Conservation (phyloP, 1,140 invertebrate species). For the Drosophila orena region DNA sequence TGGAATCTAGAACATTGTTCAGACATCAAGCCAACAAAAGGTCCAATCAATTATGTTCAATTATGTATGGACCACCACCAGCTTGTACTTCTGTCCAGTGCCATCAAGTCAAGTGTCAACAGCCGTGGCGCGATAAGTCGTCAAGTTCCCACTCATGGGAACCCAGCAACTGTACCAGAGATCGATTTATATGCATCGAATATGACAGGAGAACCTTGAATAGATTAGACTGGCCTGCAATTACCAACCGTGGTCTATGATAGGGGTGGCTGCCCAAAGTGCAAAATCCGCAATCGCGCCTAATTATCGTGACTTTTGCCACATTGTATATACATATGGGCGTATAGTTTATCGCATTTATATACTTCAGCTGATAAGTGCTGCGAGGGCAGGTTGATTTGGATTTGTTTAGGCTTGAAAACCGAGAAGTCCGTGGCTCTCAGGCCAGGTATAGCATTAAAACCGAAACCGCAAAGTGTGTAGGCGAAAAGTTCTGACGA, state of each 20-base stretch:
- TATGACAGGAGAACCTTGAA: slow-evolving; percentile 40
- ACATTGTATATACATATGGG: neutral
- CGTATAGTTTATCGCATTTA: slow-evolving; percentile 60
- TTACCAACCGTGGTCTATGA: slow-evolving; percentile 33
- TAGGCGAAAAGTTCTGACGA: slow-evolving; percentile 18
- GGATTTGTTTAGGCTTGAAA: slow-evolving; percentile 39
- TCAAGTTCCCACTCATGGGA: slow-evolving; percentile 62
- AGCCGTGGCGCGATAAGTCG: slow-evolving; percentile 59
- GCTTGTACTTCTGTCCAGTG: slow-evolving; percentile 13
- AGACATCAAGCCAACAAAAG: slow-evolving; percentile 32
- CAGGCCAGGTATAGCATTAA: slow-evolving; percentile 24
- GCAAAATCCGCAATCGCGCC: slow-evolving; percentile 61
- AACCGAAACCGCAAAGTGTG: slow-evolving; percentile 47
- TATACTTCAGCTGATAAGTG: slow-evolving; percentile 45
- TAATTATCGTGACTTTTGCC: slow-evolving; percentile 34
- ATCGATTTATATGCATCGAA: slow-evolving; percentile 30
- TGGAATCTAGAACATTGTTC: slow-evolving; percentile 26
- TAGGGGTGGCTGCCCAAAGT: slow-evolving; percentile 62
- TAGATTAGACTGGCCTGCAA: slow-evolving; percentile 57
- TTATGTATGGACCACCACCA: slow-evolving; percentile 53
- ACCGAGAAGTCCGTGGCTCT: slow-evolving; percentile 40
- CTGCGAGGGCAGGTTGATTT: slow-evolving; percentile 24
- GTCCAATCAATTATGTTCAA: slow-evolving; percentile 78
- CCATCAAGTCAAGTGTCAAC: slow-evolving; percentile 52
- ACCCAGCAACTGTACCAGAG: slow-evolving; percentile 52